Percentiles rank a stretch among this genome's conserved stretches.
phyloP scores from a whole-genome alignment of 1,140 invertebrate genomes.

The Drosophila punjabiensis region DNA sequence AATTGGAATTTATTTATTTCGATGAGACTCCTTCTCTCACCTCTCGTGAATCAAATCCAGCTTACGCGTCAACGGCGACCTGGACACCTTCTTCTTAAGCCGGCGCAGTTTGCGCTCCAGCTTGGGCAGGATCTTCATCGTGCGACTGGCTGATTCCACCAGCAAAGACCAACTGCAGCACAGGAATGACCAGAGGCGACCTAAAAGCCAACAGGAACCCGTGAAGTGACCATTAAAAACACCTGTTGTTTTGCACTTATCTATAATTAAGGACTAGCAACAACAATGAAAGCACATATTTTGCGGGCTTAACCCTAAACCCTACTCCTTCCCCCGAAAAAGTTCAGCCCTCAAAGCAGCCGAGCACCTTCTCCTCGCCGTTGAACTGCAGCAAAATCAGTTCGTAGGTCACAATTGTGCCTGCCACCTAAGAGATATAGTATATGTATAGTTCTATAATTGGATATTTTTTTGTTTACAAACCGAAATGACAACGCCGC shows the following conservation, averaged over 20 bases:
- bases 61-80: constrained; percentile 50
- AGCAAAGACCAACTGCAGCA: constrained; percentile 34
- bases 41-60: constrained; percentile 55
- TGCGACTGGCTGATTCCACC: constrained; percentile 3
- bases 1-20: neutral
- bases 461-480: neutral
- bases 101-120: constrained; percentile 42
- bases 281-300: constrained; percentile 50
- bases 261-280: constrained; percentile 65
- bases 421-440: constrained; percentile 87
- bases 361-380: constrained; percentile 61
- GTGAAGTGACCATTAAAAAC: constrained; percentile 57
- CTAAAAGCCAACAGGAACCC: neutral
- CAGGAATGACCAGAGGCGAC: constrained; percentile 4
- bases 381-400: constrained; percentile 89
- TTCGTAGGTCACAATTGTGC: constrained; percentile 90
- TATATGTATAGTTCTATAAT: constrained; percentile 26
- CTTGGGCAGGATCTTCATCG: constrained; percentile 67
- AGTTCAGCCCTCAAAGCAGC: constrained; percentile 60
- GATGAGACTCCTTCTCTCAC: constrained; percentile 15
- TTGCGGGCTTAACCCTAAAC: constrained; percentile 24
- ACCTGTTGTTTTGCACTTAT: constrained; percentile 79
- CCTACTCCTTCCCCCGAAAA: constrained; percentile 7
- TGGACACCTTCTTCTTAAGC: constrained; percentile 50
- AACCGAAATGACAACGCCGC: constrained; percentile 89